Conservation (phyloP, 2,797 vertebrate species). For the Phrynocephalus guinanensis region DNA sequence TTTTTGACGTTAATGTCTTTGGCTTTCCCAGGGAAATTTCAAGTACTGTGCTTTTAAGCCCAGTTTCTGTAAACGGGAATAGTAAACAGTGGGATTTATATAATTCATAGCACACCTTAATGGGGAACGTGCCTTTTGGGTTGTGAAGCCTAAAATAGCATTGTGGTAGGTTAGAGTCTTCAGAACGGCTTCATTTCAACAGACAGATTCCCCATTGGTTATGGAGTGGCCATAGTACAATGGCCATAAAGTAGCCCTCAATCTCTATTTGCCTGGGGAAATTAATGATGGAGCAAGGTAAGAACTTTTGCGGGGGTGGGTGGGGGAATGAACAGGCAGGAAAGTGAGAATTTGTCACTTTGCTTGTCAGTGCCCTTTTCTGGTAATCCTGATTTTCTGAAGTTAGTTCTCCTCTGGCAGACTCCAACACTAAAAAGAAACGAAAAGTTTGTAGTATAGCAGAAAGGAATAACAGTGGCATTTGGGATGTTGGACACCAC, state of each 20-base stretch:
- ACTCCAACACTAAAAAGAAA: neutral
- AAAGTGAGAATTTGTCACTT: no score
- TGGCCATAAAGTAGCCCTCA: neutral
- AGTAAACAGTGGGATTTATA: conserved; percentile 8
- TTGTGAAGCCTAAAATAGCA: conserved; percentile 2
- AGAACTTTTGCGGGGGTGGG: no score
- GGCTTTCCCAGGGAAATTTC: neutral
- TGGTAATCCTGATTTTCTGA: accelerated
- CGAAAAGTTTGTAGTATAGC: neutral
- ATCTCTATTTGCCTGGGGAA: neutral
- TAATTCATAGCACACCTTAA: neutral
- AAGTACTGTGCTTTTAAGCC: conserved; percentile 1
- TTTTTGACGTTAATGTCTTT: conserved; percentile 21
- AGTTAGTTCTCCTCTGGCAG: neutral
- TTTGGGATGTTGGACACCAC: neutral
- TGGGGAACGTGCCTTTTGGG: neutral
- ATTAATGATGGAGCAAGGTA: neutral
- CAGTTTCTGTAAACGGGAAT: conserved; percentile 18
- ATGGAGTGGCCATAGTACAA: neutral
- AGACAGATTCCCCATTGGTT: no score
- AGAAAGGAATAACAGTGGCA: neutral
- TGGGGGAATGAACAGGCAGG: neutral
- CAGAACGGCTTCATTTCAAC: neutral
- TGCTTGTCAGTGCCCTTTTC: neutral
- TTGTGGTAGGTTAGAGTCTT: neutral